phyloP scores from a whole-genome alignment of 2,888 invertebrate species.

The Philereme vetulata region DNA sequence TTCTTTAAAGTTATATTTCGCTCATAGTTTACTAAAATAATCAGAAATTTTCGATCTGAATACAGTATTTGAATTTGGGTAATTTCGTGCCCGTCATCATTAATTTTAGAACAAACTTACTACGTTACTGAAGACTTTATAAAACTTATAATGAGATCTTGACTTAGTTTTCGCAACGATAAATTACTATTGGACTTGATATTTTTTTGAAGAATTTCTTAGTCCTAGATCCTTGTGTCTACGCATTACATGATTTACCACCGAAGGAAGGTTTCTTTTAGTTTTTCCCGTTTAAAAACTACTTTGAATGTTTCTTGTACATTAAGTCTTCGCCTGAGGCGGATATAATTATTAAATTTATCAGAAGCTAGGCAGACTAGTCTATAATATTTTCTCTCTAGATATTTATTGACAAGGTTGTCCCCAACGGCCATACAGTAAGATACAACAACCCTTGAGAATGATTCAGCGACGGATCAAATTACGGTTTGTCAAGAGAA shows the following conservation, averaged over 20 bases:
- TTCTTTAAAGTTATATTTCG: too few species aligned
- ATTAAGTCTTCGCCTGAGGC: not conserved
- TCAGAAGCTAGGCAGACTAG: constrained; percentile 1
- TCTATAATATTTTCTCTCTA: constrained; percentile 3
- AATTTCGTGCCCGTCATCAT: constrained; percentile 6
- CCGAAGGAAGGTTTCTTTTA: too few species aligned
- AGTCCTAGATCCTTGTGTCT: too few species aligned
- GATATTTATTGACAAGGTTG: constrained; percentile 8
- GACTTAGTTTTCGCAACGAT: constrained; percentile 11
- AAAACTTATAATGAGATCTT: constrained; percentile 24
- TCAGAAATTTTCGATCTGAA: too few species aligned
- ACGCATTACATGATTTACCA: too few species aligned
- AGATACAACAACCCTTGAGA: not conserved
- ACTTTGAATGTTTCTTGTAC: too few species aligned
- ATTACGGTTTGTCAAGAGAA: not conserved
- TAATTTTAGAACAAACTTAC: constrained; percentile 9
- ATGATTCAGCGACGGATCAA: constrained; percentile 3
- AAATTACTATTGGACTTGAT: constrained; percentile 4
- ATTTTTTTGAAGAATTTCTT: too few species aligned
- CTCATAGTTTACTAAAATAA: too few species aligned
- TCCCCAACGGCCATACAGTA: constrained; percentile 5
- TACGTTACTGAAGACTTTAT: constrained; percentile 5
- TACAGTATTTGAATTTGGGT: not conserved
- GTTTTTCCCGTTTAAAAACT: too few species aligned
- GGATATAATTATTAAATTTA: not conserved